Evolutionary conservation across 2,888 invertebrate genomes (phyloP), one percentile per base, ranked within the genome.

Genomic region (Idaea straminata): DNA sequence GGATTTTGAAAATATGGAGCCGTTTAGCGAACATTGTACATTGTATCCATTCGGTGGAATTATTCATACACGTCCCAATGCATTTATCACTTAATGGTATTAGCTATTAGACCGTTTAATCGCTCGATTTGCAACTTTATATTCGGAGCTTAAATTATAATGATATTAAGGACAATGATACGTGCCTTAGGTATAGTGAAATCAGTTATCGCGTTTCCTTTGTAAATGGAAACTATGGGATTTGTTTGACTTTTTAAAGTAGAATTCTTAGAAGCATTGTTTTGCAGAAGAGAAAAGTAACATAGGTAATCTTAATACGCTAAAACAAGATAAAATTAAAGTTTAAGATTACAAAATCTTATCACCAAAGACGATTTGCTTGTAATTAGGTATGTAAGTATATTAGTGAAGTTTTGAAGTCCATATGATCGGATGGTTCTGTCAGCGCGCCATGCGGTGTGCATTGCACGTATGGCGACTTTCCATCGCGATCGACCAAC

Each of bases 1-100:
- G 92, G 92, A 92, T 92, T 92, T 91, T 89, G 88, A 91, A 92
- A 92, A 92, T 92, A 92, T 92, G 92, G 90, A 92, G 86, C 89
- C 92, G 91, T 91, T 92, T 92, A 92, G 87, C 83, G 80, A 91
- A 89, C 91, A 90, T 91, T 84, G 87, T 89, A 91, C 90, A 92
- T 91, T 92, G 92, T 92, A 89, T 91, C 91, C 91, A 86, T 89
- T 84, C 84, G 82, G 83, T 78, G 87, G 91, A 92, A 92, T 92
- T 92, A 92, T 92, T 92, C 92, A 92, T 89, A 91, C 83, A 80
- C 83, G 86, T 81, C 87, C 82, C 88, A 87, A 82, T 89, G 91
- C 90, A 89, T 92, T 92, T 92, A 92, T 92, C 91, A 90, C 91
- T 91, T 92, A 92, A 92, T 92, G 91, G 91, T 88, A 92, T 92